These are phyloP conservation scores for Cylindroiulus punctatus DNA, from an alignment of 2,888 invertebrate genomes.

Conservation along the genomic window DNA sequence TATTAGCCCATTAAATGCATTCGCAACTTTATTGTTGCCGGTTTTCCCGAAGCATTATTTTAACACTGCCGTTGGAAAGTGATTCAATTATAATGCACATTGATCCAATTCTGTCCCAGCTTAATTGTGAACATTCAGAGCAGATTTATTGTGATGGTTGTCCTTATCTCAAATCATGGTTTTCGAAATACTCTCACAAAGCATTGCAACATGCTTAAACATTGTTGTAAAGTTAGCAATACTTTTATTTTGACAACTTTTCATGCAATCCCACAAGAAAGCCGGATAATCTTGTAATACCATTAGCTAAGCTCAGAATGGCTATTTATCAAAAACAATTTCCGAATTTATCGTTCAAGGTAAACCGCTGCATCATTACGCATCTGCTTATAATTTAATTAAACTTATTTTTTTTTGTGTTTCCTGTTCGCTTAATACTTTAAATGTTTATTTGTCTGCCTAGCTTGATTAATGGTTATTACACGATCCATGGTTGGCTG, in stretches of 20 bases:
- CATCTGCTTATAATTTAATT: conserved; percentile 43
- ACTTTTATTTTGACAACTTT: neutral
- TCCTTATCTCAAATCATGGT: conserved; percentile 43
- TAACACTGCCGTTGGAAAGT: neutral
- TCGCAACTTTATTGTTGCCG: neutral
- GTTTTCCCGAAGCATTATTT: neutral
- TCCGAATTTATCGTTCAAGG: neutral
- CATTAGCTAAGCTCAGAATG: neutral
- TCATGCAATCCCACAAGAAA: neutral
- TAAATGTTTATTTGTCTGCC: neutral
- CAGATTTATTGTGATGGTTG: conserved; percentile 30
- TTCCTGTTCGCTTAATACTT: conserved; percentile 20
- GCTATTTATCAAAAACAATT: neutral
- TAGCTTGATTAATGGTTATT: conserved; percentile 7
- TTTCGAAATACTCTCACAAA: neutral
- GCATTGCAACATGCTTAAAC: neutral
- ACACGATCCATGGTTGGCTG: neutral
- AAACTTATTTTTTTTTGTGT: neutral
- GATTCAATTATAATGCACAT: neutral
- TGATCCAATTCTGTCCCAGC: neutral
- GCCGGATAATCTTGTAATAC: conserved; percentile 8
- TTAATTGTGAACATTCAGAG: conserved; percentile 16
- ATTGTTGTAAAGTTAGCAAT: neutral
- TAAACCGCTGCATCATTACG: neutral
- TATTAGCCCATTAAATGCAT: neutral